phyloP scores from a whole-genome alignment of 2,797 vertebrate genomes.

The Paedocypris micromegethes region DNA sequence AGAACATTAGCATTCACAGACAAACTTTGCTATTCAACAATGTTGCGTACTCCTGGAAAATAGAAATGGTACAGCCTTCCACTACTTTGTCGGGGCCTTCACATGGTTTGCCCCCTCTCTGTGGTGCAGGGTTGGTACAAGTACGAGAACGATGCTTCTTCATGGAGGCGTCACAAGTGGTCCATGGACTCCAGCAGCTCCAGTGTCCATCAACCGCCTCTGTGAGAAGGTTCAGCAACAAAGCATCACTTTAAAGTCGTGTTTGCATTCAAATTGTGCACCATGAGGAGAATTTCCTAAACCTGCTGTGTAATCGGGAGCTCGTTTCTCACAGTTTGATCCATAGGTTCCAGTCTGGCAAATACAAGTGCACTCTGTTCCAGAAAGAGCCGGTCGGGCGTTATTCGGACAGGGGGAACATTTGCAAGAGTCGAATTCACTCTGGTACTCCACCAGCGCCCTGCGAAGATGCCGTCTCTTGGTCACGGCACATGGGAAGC shows the following conservation, averaged over 20 bases:
- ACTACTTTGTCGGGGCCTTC: slow-evolving; percentile 61
- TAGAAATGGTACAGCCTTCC: slow-evolving; percentile 76
- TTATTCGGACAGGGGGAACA: slow-evolving; percentile 86
- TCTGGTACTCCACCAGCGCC: slow-evolving; percentile 74
- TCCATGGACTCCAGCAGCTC: slow-evolving; percentile 90
- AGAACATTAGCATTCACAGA: background rate
- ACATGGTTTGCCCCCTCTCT: slow-evolving; percentile 72
- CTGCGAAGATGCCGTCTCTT: slow-evolving; percentile 76
- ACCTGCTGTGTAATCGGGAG: slow-evolving; percentile 74
- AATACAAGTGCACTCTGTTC: slow-evolving; percentile 81
- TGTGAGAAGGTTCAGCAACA: slow-evolving; percentile 47
- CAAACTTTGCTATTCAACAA: too few species aligned
- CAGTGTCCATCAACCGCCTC: slow-evolving; percentile 80
- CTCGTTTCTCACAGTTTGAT: slow-evolving; percentile 71
- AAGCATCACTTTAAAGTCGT: background rate
- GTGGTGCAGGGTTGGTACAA: slow-evolving; percentile 78
- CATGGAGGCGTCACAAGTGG: slow-evolving; percentile 65
- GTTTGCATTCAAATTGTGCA: background rate
- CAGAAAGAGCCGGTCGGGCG: slow-evolving; percentile 66
- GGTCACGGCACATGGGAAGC: slow-evolving; percentile 80
- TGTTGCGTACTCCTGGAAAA: slow-evolving; percentile 68
- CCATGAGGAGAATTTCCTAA: background rate
- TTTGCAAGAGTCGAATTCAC: slow-evolving; percentile 78
- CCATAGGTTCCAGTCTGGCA: slow-evolving; percentile 85
- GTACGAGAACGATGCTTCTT: slow-evolving; percentile 68